Evolutionary conservation across 2,888 invertebrate species (phyloP).

Genomic region (Operophtera brumata): DNA sequence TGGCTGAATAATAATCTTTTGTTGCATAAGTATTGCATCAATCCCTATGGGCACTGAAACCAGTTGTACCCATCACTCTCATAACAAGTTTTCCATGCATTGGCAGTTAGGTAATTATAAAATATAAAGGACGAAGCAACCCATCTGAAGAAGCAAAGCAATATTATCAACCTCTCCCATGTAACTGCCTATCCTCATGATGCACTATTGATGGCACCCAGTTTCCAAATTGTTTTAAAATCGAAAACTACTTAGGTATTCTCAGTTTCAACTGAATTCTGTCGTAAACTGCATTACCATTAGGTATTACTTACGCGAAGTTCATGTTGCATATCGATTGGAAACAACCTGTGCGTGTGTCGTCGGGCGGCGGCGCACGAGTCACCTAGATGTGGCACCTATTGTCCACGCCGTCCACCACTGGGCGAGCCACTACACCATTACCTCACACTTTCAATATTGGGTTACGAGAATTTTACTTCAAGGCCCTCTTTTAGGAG

Average conservation of each 20-base stretch:
- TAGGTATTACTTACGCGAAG: conserved; percentile 34
- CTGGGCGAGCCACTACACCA: conserved; percentile 72
- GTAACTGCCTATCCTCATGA: neutral
- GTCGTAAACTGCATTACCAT: conserved; percentile 37
- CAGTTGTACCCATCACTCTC: conserved; percentile 22
- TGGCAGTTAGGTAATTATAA: conserved; percentile 15
- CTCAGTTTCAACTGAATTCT: conserved; percentile 31
- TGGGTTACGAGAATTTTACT: conserved; percentile 80
- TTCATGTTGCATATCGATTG: conserved; percentile 37
- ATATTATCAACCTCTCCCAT: neutral
- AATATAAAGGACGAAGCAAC: too few species aligned
- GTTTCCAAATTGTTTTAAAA: neutral
- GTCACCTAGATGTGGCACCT: conserved; percentile 79
- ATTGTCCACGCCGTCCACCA: conserved; percentile 68
- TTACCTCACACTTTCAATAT: conserved; percentile 80
- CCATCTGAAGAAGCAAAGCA: neutral
- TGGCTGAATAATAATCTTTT: conserved; percentile 30
- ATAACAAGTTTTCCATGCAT: conserved; percentile 13
- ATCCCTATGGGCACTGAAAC: conserved; percentile 26
- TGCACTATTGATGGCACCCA: neutral
- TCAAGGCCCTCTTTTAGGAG: conserved; percentile 77
- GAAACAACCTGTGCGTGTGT: conserved; percentile 66
- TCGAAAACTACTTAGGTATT: conserved; percentile 32
- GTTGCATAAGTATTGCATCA: conserved; percentile 33
- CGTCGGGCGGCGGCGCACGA: conserved; percentile 57